Evolutionary conservation across 2,113 vertebrate species (phyloP).

Genomic region (Mesocricetus auratus): DNA sequence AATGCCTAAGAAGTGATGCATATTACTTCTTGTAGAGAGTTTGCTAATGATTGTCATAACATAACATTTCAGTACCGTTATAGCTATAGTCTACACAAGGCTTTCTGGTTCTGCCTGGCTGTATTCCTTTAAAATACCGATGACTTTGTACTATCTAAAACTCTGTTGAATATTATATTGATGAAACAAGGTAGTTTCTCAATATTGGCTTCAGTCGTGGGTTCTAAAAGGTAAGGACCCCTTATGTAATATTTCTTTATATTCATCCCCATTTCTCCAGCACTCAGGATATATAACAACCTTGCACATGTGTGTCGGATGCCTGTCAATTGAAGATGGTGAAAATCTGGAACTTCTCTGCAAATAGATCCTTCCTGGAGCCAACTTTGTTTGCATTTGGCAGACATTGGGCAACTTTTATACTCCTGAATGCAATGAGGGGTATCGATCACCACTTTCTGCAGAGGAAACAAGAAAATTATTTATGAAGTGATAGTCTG

Average conservation of each 20-base stretch:
- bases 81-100: not conserved
- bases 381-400: not conserved
- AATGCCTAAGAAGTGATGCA: not conserved
- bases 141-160: not conserved
- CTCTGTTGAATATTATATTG: not conserved
- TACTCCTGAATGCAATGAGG: not conserved
- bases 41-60: not conserved
- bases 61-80: not conserved
- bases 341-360: not conserved
- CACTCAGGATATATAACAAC: not conserved
- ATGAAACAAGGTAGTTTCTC: not conserved
- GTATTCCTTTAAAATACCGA: no score
- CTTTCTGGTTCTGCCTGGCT: not conserved
- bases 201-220: not conserved
- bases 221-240: not conserved
- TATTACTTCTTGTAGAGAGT: not conserved
- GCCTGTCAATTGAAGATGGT: not conserved
- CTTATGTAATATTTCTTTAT: slow-evolving; percentile 2
- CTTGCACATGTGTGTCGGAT: not conserved
- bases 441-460: not conserved
- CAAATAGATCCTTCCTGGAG: not conserved
- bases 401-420: not conserved
- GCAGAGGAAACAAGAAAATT: not conserved
- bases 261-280: not conserved
- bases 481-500: not conserved